Percentiles rank a stretch among this genome's conserved stretches.
These are phyloP conservation scores for Apamea anceps DNA, from an alignment of 2,888 invertebrate species.

Conservation along the genomic window DNA sequence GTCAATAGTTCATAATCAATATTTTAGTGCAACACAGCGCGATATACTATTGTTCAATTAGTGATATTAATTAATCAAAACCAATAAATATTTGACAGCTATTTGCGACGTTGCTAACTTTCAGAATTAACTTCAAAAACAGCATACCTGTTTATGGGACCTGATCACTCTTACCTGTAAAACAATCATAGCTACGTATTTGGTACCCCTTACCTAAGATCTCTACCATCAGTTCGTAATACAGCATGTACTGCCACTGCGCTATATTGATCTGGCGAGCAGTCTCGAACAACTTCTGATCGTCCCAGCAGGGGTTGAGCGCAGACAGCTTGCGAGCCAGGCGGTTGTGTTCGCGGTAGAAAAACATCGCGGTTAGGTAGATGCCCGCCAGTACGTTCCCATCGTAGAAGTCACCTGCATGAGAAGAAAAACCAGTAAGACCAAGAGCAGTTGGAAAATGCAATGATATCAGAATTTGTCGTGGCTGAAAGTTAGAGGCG, in stretches of 20 bases:
- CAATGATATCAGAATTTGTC: not conserved
- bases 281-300: constrained; percentile 92
- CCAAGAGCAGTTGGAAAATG: not conserved
- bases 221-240: constrained; percentile 94
- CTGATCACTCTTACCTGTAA: no score
- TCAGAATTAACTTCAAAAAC: no score
- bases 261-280: constrained; percentile 93
- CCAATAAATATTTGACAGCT: no score
- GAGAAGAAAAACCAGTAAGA: not conserved
- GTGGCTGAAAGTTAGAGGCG: not conserved
- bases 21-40: no score
- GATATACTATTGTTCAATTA: no score
- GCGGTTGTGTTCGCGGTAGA: constrained; percentile 71
- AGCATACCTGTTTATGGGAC: no score
- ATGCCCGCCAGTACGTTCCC: constrained; percentile 67
- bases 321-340: constrained; percentile 92
- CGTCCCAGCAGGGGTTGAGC: constrained; percentile 96
- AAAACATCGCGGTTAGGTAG: constrained; percentile 67
- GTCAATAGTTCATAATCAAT: no score
- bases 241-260: constrained; percentile 94
- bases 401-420: constrained; percentile 59
- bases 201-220: constrained; percentile 81
- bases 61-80: no score
- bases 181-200: no score
- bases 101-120: no score